Evolutionary conservation across 2,113 vertebrate species (phyloP), one percentile per base, ranked within the genome.

Genomic region (Psophia crepitans): DNA sequence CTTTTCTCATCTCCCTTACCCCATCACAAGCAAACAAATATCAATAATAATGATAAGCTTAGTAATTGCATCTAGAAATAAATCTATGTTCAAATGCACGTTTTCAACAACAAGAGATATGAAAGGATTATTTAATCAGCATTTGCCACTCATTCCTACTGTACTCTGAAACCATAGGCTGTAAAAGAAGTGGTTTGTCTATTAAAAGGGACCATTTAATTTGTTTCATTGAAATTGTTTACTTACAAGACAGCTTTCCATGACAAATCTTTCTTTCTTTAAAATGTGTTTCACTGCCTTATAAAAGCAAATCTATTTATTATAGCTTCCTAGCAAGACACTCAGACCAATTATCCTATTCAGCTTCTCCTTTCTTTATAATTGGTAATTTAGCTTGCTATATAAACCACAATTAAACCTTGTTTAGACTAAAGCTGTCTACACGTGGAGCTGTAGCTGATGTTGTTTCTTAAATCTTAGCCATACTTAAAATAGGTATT

Each of bases 321-420:
- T 89, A 56, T 4, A 93, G 33, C 27, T 86, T 90, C 81, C 48
- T 78, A 93, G 79, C 70, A 94, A 93, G 53, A 81, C 32, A 69
- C 90, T 84, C 53, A 80, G 66, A 94, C 51, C 70, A 96, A 95
- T 87, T 76, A 95, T 82, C 26, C 76, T 66, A 84, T 49, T 95
- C 75, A 92, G 48, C 6, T 53, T 87, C 82, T 70, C 16, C 27
- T 56, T 96, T 95, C 63, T 83, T 79, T 70, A n/a, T 84, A 96
- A 93, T 22, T 80, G 68, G 54, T 79, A 90, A 94, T 96, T 88
- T 87, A 75, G 44, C 56, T 64, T 84, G 32, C 49, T 91, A 43
- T 69, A 85, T 75, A 96, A 97, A 95, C 87, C 32, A 90, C 43
- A 92, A 73, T 94, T 95, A 91, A 90, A 89, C 33, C 44, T 69